Percentiles rank a stretch among this genome's conserved stretches.
phyloP scores from a whole-genome alignment of 2,113 vertebrate genomes.

The Paradisaea rubra region DNA sequence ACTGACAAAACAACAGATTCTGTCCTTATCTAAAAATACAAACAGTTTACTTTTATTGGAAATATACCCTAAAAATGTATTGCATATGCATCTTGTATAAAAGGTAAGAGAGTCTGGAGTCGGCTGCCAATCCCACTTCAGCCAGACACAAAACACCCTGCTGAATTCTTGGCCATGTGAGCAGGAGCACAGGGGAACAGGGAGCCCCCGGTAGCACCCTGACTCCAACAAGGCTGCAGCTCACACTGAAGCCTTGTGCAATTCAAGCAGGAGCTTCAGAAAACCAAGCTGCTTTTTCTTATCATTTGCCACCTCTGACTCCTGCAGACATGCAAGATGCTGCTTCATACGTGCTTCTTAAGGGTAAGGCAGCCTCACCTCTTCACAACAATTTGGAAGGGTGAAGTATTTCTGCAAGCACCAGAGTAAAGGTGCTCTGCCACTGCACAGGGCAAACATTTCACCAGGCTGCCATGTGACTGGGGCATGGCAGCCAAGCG shows the following conservation, averaged over 20 bases:
- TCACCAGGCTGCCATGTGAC: not conserved
- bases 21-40: not conserved
- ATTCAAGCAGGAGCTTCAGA: not conserved
- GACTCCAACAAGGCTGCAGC: not conserved
- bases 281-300: not conserved
- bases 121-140: fast-evolving
- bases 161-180: fast-evolving
- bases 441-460: fast-evolving
- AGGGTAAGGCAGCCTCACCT: not conserved
- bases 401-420: not conserved
- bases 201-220: not conserved
- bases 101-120: not conserved
- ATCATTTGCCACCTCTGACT: not conserved
- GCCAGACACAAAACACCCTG: not conserved
- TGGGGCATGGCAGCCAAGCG: not conserved
- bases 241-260: not conserved
- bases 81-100: not conserved
- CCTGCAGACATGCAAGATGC: not conserved
- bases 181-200: fast-evolving
- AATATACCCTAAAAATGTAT: not conserved
- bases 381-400: not conserved
- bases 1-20: not conserved
- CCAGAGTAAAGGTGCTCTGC: not conserved
- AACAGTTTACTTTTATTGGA: not conserved
- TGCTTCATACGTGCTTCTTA: not conserved